These are phyloP conservation scores for Yoshiicerus persimilis DNA, from an alignment of 1,140 invertebrate species.

Conservation along the genomic window DNA sequence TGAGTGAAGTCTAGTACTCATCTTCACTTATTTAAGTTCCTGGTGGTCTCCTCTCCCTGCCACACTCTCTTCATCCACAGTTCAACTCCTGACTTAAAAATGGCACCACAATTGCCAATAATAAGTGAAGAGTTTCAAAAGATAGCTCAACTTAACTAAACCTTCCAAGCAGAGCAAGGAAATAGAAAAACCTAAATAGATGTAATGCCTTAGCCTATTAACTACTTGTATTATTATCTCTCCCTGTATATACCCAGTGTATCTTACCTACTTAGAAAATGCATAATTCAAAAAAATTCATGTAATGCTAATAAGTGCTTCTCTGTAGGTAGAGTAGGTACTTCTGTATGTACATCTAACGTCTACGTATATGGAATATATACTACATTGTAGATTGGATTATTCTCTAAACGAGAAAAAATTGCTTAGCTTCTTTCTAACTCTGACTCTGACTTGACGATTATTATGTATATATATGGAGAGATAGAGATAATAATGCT, in stretches of 20 bases:
- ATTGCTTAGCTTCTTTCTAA: too few species aligned
- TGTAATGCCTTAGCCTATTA: background rate
- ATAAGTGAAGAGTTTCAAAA: too few species aligned
- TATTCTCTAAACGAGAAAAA: too few species aligned
- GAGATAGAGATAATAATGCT: background rate
- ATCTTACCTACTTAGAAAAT: background rate
- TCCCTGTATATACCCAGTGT: too few species aligned
- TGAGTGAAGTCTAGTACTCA: constrained; percentile 10
- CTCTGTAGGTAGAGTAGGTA: background rate
- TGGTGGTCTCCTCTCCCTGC: background rate
- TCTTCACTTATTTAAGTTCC: constrained; percentile 14
- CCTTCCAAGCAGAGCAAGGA: background rate
- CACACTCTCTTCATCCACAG: background rate
- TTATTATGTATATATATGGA: background rate
- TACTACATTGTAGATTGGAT: too few species aligned
- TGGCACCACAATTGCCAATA: background rate
- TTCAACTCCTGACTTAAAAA: background rate
- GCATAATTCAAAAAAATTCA: background rate
- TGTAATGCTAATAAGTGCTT: background rate
- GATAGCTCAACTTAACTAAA: background rate
- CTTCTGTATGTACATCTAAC: too few species aligned
- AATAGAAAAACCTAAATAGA: background rate
- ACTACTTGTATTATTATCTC: background rate
- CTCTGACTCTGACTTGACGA: too few species aligned
- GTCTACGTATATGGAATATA: too few species aligned